Base-by-base conservation (phyloP, 1,140 invertebrate species). In the Nomia melanderi region DNA sequence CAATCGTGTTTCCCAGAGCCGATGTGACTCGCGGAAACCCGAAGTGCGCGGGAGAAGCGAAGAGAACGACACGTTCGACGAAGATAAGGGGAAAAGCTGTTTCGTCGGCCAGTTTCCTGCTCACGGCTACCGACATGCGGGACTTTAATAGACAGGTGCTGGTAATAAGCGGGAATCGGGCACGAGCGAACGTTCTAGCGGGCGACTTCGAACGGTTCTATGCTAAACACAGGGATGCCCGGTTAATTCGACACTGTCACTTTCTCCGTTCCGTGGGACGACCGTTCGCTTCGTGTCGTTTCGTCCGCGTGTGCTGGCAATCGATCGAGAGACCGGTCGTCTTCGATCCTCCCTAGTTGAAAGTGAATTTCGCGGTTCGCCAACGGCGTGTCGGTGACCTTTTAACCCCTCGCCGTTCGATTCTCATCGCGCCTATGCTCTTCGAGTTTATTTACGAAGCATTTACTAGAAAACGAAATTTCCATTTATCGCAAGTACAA, bases 281-380 rank as follows among this genome's bases (percentile, higher is more conserved):
- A 36, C 27, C 25, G 17, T 14, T 23, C 33, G 47, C 54, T 65
- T 54, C 25, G 60, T 65, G 14, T 17, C 41, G 20, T 44, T 44
- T 44, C 33, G n/a, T 25, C 39, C 59, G 59, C 33, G 33, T n/a
- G 4, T 23, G 9, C n/a, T n/a, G 14, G 23, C 14, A 12, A 31
- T 57, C 56, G 69, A 71, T 71, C 69, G 27, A 25, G 39, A n/a
- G n/a, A n/a, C n/a, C n/a, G n/a, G n/a, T 23, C 11, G 25, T 8
- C 33, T 25, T 66, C 56, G 31, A 75, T 75, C 29, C 27, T 79
- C 47, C 47, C 70, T 31, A 75, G 47, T 67, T 50, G 77, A 81
- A 81, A 81, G 79, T 80, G 78, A 81, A 79, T 81, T 78, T 78
- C 36, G 75, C 74, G 54, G 36, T 65, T 14, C 31, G 29, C 23